A percentile compares a stretch with the other conserved stretches of the same genome.
These are phyloP conservation scores for Sceloporus tristichus DNA, from an alignment of 2,113 vertebrate species.

Conservation along the genomic window DNA sequence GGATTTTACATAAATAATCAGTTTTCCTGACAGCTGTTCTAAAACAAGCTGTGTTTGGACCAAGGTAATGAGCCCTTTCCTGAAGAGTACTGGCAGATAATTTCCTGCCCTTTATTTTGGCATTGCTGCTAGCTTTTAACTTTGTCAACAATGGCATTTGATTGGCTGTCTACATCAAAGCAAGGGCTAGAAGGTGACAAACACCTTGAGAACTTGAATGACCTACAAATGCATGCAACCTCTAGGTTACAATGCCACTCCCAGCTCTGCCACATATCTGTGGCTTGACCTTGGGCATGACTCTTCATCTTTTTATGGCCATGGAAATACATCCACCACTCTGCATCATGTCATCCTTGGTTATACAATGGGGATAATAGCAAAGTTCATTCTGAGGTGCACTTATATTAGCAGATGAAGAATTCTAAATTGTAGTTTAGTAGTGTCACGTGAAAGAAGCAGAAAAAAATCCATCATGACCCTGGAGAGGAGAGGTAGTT, in stretches of 20 bases:
- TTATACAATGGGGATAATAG: accelerated
- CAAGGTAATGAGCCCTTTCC: conserved; percentile 16
- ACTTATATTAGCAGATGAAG: background rate
- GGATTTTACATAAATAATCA: background rate
- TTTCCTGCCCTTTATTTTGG: background rate
- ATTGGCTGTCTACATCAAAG: background rate
- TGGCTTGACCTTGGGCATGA: background rate
- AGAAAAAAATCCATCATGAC: conserved; percentile 2
- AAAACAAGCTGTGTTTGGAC: background rate
- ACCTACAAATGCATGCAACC: background rate
- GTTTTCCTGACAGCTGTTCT: background rate
- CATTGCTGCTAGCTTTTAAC: background rate
- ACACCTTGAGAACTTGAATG: background rate
- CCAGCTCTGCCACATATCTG: conserved; percentile 8
- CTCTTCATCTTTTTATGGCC: conserved; percentile 3
- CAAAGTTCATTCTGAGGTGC: background rate
- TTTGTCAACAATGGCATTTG: conserved; percentile 4
- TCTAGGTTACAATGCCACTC: background rate
- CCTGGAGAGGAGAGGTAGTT: conserved; percentile 3
- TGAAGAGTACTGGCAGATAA: background rate
- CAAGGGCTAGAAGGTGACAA: background rate
- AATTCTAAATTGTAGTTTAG: background rate
- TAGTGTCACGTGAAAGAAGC: background rate
- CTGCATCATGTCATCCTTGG: background rate
- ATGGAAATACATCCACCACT: background rate